Conservation (phyloP, 2,888 invertebrate genomes). For the Carpatolechia fugitivella region DNA sequence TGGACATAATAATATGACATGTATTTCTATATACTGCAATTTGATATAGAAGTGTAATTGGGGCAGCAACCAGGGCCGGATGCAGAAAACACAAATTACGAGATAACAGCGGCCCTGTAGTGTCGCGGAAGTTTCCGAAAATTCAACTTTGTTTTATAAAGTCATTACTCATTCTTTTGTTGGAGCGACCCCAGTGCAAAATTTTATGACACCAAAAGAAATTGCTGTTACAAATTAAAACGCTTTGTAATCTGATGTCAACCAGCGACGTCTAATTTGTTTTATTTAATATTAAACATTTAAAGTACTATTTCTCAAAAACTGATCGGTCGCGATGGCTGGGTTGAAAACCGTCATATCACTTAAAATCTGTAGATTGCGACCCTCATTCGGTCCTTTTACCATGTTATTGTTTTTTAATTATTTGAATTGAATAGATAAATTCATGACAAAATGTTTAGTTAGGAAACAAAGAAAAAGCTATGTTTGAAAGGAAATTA, state of each 20-base stretch:
- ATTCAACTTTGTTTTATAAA: slow-evolving; percentile 71
- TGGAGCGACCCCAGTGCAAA: slow-evolving; percentile 60
- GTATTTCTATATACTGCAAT: background rate
- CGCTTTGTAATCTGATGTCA: slow-evolving; percentile 51
- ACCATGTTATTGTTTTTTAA: too few species aligned
- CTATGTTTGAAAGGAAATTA: background rate
- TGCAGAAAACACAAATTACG: slow-evolving; percentile 55
- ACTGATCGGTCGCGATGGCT: too few species aligned
- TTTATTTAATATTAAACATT: background rate
- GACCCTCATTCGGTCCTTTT: too few species aligned
- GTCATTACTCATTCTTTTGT: slow-evolving; percentile 77
- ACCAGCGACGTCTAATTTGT: slow-evolving; percentile 9
- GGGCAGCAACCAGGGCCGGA: slow-evolving; percentile 8
- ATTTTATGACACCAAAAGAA: slow-evolving; percentile 71
- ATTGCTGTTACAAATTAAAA: slow-evolving; percentile 69
- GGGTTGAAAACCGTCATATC: too few species aligned
- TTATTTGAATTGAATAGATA: too few species aligned
- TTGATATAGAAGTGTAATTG: slow-evolving; percentile 10
- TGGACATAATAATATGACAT: too few species aligned
- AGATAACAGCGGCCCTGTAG: slow-evolving; percentile 58
- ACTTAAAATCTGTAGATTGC: too few species aligned
- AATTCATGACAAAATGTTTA: too few species aligned
- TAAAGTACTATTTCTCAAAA: too few species aligned
- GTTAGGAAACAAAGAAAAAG: background rate
- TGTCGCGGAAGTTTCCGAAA: slow-evolving; percentile 60